Base-by-base conservation (phyloP, 2,797 vertebrate genomes). In the Alcedo atthis region DNA sequence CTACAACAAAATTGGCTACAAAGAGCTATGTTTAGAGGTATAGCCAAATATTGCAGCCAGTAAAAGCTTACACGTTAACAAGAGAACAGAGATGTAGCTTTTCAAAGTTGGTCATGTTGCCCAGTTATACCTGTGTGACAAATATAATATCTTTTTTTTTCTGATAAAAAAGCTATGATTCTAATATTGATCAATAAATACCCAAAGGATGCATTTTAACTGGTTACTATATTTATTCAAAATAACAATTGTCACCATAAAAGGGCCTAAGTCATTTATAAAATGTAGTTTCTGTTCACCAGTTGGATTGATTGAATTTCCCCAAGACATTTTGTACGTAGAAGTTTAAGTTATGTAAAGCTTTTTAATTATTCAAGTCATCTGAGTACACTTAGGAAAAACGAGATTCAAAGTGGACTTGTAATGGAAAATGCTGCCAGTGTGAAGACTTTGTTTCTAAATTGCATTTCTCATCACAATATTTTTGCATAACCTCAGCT, bases 331-430 rank as follows among this genome's bases (percentile, higher is more conserved):
- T 15, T 67, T 45, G 5, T 22, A 73, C 0, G 0, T 2, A 42
- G 43, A 85, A 66, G 19, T 84, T 87, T 45, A 71, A 78, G 69
- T 85, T 53, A 45, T 13, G 3, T 30, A 51, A 71, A 85, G 61
- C 37, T 87, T 90, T 91, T 78, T 63, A 93, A 85, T 85, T 77
- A 92, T 81, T 83, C 59, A 85, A 81, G 87, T 79, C 66, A 91
- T 45, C 45, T 40, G 35, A 85, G 14, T 51, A 43, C 46, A 69
- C 32, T 73, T 59, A 63, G 43, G 55, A 73, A 87, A 87, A 94
- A 83, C 20, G 18, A 86, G 48, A 87, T 73, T 79, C 59, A 43
- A 77, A 79, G 46, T 57, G 48, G 82, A 69, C 70, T 76, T 92
- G 40, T 91, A 76, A 76, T 42, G 70, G 37, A 43, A 75, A 87